Base-by-base conservation (phyloP, 2,113 vertebrate species). In the Rutilus rutilus region DNA sequence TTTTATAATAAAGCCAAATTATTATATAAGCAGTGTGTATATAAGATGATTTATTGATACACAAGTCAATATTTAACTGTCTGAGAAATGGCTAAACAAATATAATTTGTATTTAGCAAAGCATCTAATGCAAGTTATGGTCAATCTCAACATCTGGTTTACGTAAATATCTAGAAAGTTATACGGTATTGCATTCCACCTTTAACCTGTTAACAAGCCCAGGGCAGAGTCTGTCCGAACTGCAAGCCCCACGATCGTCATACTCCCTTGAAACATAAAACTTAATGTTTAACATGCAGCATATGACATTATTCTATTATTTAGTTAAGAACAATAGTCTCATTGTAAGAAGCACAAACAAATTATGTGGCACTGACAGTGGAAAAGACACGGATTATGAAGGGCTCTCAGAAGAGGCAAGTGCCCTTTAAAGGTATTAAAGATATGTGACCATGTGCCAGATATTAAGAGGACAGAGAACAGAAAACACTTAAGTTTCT, bases 401-500 rank as follows among this genome's bases (percentile, higher is more conserved):
- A 82, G 62, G 30, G 54, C 78, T 81, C 25, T 50, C 45, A 75
- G 73, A 45, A 47, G 67, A 82, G n/a, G 52, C 39, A 82, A 82
- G 62, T 77, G 75, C 42, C 71, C 80, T 77, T 62, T 83, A 36
- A 52, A 52, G 25, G 59, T 73, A 83, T 78, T 60, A 42, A 14
- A 83, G 33, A 69, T 77, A 69, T 39, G 69, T 62, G 82, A 86
- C 59, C 74, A 57, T 64, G 81, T 52, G 23, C 69, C 74, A 86
- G 82, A 90, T 87, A 87, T 77, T 78, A 79, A 85, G 67, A 71
- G 39, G 81, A 88, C 25, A 76, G 74, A 77, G 75, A 77, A 77
- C 75, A 80, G 91, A 89, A 88, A 88, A 91, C 87, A 87, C 86
- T 69, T 30, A 77, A 52, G 85, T 86, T 87, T 85, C 88, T 89